Base-by-base conservation (phyloP, 2,797 vertebrate species). In the Rhinichthys osculus region DNA sequence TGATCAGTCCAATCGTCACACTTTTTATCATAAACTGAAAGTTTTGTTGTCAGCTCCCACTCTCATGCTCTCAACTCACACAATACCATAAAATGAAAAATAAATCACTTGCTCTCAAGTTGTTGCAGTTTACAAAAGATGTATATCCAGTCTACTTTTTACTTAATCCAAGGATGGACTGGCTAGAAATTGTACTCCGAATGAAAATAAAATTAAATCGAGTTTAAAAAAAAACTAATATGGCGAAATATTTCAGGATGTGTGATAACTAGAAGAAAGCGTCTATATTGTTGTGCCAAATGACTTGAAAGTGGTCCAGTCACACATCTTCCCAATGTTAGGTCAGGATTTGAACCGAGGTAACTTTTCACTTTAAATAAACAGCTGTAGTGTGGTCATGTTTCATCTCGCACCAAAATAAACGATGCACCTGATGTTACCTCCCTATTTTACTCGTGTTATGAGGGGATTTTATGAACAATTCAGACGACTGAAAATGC, bases 401-500 rank as follows among this genome's bases (percentile, higher is more conserved):
- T 44, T n/a, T 72, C 23, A 44, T 27, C 13, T 27, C 2, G 44
- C 8, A 21, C 17, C 17, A 21, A 69, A 47, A 47, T 47, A 44
- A 72, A 72, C 2, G 3, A 76, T 76, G 30, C 35, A 35, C 30
- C 16, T 35, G 9, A 69, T 38, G 19, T 23, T 14, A 76, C 50
- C 3, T 38, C 3, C 30, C 50, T n/a, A 17, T 21, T 76, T 76
- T 23, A 47, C 14, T 0, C 9, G 4, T n/a, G 35, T 27, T n/a
- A 13, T 76, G 11, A 42, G 35, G 35, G 4, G 35, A 10, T 62
- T 78, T 62, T 23, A 69, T 30, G 21, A 33, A 59, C 79, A 47
- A 13, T 73, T 85, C 69, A 82, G 54, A 47, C n/a, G 5, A 78
- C 44, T 50, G 33, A n/a, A 76, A n/a, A 38, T 52, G 1, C n/a